Conservation (phyloP, 2,888 invertebrate species). For the Hypena proboscidalis region DNA sequence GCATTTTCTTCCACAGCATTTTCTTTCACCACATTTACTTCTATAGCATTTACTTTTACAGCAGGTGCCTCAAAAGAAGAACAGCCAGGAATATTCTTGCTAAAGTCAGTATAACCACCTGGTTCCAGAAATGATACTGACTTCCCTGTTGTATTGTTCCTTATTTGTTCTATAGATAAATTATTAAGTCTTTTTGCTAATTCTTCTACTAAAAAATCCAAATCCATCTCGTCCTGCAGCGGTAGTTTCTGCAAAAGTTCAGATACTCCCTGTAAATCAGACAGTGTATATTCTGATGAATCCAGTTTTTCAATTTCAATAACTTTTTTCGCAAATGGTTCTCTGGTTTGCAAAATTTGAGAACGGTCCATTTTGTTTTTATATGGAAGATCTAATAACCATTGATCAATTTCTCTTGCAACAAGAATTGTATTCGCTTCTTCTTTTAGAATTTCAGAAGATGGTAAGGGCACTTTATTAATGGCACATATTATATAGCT, state of each 20-base stretch:
- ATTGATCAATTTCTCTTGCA: conserved; percentile 62
- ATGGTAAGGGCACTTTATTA: conserved; percentile 60
- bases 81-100: conserved; percentile 40
- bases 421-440: conserved; percentile 65
- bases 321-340: conserved; percentile 58
- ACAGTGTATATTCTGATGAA: conserved; percentile 33
- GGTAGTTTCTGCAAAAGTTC: conserved; percentile 51
- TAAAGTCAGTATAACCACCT: conserved; percentile 48
- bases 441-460: conserved; percentile 50
- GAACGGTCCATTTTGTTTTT: conserved; percentile 36
- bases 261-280: conserved; percentile 48
- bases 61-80: conserved; percentile 42
- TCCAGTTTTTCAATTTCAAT: conserved; percentile 49
- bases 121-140: conserved; percentile 47
- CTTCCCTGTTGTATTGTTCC: too few relatives aligned
- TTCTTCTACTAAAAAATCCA: conserved; percentile 55
- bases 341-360: conserved; percentile 49
- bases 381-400: conserved; percentile 63
- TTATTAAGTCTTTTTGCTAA: conserved; percentile 58
- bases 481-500: conserved; percentile 56
- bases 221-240: conserved; percentile 44
- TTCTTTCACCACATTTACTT: too few relatives aligned
- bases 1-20: too few relatives aligned
- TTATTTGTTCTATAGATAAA: conserved; percentile 32
- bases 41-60: too few relatives aligned